Percentiles rank a stretch among this genome's conserved stretches.
phyloP scores from a whole-genome alignment of 2,113 vertebrate species.

The Gila orcuttii region DNA sequence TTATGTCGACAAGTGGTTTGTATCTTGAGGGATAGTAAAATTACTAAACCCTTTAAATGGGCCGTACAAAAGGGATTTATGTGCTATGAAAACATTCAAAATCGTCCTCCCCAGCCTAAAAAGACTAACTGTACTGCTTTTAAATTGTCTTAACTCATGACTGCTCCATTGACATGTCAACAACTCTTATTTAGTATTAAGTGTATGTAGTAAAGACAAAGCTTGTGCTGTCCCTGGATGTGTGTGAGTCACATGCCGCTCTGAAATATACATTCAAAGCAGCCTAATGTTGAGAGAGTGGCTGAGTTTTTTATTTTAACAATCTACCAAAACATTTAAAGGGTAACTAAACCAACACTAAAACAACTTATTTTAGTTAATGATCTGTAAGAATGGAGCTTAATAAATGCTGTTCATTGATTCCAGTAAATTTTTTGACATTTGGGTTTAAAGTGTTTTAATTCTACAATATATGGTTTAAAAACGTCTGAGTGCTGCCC shows the following conservation, averaged over 20 bases:
- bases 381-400: too few relatives aligned
- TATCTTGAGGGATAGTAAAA: neutral
- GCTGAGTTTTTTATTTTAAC: neutral
- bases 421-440: too few relatives aligned
- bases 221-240: neutral
- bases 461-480: too few relatives aligned
- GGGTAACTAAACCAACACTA: too few relatives aligned
- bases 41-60: neutral
- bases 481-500: too few relatives aligned
- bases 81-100: neutral
- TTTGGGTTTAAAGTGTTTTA: too few relatives aligned
- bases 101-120: neutral
- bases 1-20: neutral
- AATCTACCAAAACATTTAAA: neutral
- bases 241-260: neutral
- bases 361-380: too few relatives aligned
- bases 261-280: neutral
- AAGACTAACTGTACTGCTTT: neutral
- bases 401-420: too few relatives aligned
- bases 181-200: neutral
- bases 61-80: neutral
- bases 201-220: neutral
- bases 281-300: neutral
- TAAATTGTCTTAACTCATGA: neutral
- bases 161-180: neutral